These are phyloP conservation scores for Eupithecia centaureata DNA, from an alignment of 2,888 invertebrate species.

Conservation along the genomic window DNA sequence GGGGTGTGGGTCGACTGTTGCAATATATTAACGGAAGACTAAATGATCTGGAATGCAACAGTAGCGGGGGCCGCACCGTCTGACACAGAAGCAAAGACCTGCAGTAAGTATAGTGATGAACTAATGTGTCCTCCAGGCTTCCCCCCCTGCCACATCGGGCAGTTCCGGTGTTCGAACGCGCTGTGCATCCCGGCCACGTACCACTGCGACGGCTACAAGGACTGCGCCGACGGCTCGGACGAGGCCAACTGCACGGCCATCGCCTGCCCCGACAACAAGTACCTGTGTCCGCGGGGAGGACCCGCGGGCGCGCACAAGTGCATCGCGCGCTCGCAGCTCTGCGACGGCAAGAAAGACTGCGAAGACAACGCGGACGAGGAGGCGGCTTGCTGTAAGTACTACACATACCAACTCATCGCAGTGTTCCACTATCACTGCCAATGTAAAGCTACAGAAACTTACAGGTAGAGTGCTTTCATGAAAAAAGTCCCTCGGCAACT, in stretches of 20 bases:
- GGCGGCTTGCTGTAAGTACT: slow-evolving; percentile 92
- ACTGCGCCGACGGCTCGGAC: slow-evolving; percentile 96
- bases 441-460: background rate
- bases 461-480: too few species aligned
- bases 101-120: background rate
- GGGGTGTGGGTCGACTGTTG: background rate
- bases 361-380: slow-evolving; percentile 96
- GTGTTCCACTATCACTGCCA: too few species aligned
- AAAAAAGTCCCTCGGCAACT: too few species aligned
- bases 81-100: background rate
- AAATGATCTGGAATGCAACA: background rate
- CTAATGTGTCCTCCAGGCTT: slow-evolving; percentile 85
- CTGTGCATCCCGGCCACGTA: slow-evolving; percentile 95
- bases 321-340: slow-evolving; percentile 93
- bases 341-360: slow-evolving; percentile 96
- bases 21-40: too few species aligned
- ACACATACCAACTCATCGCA: background rate
- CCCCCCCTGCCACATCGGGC: slow-evolving; percentile 93
- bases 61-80: background rate
- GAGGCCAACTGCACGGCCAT: slow-evolving; percentile 94
- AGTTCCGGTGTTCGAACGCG: slow-evolving; percentile 96
- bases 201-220: slow-evolving; percentile 93
- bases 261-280: slow-evolving; percentile 95
- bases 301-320: slow-evolving; percentile 91
- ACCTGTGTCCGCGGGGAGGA: slow-evolving; percentile 91